Base-by-base conservation (phyloP, 2,888 invertebrate species). In the Mechanitis messenoides region DNA sequence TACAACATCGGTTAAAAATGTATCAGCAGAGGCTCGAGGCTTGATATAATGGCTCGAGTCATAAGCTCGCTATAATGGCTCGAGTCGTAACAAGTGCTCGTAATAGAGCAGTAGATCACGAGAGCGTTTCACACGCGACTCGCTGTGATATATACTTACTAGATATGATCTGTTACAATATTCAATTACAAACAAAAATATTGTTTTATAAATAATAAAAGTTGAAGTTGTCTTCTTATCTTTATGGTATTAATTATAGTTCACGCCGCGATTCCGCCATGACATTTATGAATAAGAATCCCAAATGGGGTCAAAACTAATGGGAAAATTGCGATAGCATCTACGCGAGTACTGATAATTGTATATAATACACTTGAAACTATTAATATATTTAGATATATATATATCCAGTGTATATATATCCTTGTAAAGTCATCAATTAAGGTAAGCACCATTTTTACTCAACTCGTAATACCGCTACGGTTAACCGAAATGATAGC, bases 401-500 rank as follows among this genome's bases (percentile, higher is more conserved):
- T 20, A 31, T 11, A 31, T 55, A 20, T 68, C 77, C 47, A 78
- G 71, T 7, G 11, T 33, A 7, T 42, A 45, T 62, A 67, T 3
- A 62, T 68, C 69, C 45, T 0, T 45, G 71, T 28, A 20, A 47
- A 61, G 75, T 80, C 76, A 79, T 78, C 81, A 82, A 81, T 82
- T 81, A 81, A 80, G 70, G 66, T 72, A 74, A 77, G 76, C 73
- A 74, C 74, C 72, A 78, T 81, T 81, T 81, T 82, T 80, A 78
- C 73, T 74, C 73, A 71, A 69, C 75, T 72, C 72, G 69, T 71
- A 71, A 62, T 46, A 33, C 54, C 61, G 58, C 50, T 55, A 57
- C 61, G 61, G 61, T 63, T 61, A 61, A 63, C 59, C 67, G 56
- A 53, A 56, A 60, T 61, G 57, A 63, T 58, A 54, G 55, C 54